Evolutionary conservation across 2,113 vertebrate genomes (phyloP).

Genomic region (Oriolus oriolus): DNA sequence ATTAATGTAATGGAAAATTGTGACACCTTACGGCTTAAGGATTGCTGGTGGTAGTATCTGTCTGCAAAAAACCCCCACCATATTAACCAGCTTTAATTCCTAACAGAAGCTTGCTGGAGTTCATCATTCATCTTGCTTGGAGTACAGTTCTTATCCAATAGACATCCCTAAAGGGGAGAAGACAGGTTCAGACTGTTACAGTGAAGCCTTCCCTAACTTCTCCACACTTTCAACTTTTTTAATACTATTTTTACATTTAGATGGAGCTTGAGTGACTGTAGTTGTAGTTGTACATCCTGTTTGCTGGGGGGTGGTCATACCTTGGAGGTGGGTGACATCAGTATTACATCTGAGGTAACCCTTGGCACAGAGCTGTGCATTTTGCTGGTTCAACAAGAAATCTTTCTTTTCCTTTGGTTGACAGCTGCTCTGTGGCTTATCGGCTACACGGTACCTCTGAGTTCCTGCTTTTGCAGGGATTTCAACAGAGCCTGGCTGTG

Average conservation of each 20-base stretch:
- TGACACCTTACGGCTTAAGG: neutral
- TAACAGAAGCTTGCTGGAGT: neutral
- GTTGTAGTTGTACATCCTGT: neutral
- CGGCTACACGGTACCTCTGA: neutral
- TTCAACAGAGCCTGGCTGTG: neutral
- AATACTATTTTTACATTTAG: neutral
- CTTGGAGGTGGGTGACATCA: neutral
- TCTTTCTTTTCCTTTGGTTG: neutral
- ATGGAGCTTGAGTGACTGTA: neutral
- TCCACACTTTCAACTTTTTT: neutral
- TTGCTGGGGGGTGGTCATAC: neutral
- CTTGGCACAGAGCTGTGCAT: neutral
- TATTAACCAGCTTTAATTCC: neutral
- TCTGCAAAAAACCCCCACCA: rapidly evolving
- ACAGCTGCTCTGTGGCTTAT: neutral
- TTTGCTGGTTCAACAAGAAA: neutral
- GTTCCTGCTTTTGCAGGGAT: neutral
- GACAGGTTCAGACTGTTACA: neutral
- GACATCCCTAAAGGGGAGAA: neutral
- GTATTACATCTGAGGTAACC: neutral
- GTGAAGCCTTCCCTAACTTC: neutral
- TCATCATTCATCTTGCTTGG: neutral
- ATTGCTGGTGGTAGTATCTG: neutral
- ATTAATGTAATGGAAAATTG: neutral
- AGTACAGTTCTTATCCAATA: neutral